Conservation (phyloP, 92 coral and sea anemone genomes). For the Zoanthus sansibaricus region DNA sequence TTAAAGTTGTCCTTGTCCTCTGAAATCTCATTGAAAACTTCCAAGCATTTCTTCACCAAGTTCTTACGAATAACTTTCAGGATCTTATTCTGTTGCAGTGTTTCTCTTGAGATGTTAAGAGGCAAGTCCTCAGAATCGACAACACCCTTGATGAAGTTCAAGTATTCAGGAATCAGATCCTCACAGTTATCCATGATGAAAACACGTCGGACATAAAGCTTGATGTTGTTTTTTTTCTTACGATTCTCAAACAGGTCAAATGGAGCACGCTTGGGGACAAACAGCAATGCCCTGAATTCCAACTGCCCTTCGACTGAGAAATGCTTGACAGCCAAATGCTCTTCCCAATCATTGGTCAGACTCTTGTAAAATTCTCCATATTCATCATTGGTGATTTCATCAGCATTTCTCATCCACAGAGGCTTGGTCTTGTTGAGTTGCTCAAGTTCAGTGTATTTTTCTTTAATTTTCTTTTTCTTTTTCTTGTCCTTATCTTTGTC, state of each 20-base stretch:
- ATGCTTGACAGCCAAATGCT: constrained; percentile 97
- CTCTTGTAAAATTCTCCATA: constrained; percentile 99
- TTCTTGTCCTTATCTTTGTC: constrained; percentile 85
- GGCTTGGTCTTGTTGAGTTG: constrained; percentile 98
- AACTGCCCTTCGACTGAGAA: constrained; percentile 99
- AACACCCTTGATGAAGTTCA: constrained; percentile 97
- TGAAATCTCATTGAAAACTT: constrained; percentile 90
- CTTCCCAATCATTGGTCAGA: constrained; percentile 99
- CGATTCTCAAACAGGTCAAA: constrained; percentile 98
- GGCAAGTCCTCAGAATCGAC: constrained; percentile 99
- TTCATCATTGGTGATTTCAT: constrained; percentile 94
- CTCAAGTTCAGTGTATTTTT: constrained; percentile 94
- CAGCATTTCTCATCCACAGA: constrained; percentile 97
- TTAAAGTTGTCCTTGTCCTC: constrained; percentile 99
- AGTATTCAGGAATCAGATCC: constrained; percentile 96
- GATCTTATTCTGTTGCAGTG: constrained; percentile 98
- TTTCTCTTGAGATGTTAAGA: constrained; percentile 95
- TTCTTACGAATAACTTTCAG: constrained; percentile 98
- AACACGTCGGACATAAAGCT: constrained; percentile 97
- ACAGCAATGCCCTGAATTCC: constrained; percentile 95
- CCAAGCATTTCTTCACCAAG: constrained; percentile 98
- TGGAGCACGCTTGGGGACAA: constrained; percentile 96
- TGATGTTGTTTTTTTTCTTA: constrained; percentile 99
- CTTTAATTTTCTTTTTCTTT: constrained; percentile 89
- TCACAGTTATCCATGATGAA: constrained; percentile 99